phyloP scores from a whole-genome alignment of 2,113 vertebrate species.

The Chloroceryle aenea region DNA sequence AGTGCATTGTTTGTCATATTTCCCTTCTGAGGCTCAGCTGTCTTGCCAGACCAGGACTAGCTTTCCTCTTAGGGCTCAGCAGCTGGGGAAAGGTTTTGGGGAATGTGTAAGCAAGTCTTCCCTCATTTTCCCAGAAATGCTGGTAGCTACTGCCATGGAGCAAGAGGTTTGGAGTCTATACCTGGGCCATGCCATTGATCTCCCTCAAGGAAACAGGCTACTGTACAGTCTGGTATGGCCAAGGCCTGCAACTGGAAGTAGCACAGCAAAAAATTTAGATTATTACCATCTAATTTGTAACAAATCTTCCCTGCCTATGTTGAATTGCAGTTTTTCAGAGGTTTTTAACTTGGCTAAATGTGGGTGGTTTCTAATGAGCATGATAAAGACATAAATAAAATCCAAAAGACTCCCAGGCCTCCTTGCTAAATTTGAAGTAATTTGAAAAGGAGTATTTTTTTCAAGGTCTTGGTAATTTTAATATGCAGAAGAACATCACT shows the following conservation, averaged over 20 bases:
- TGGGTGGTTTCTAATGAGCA: not conserved
- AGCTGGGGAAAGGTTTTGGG: not conserved
- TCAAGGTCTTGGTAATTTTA: not conserved
- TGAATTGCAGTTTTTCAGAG: not conserved
- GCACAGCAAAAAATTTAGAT: not conserved
- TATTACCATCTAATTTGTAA: not conserved
- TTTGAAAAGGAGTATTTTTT: not conserved
- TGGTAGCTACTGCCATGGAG: not conserved
- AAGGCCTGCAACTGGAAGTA: not conserved
- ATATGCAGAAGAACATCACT: not conserved
- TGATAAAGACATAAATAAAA: not conserved
- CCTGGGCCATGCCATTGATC: accelerated
- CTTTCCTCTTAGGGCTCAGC: not conserved
- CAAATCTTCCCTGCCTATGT: not conserved
- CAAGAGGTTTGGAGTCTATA: not conserved
- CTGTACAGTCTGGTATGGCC: not conserved
- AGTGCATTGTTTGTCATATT: not conserved
- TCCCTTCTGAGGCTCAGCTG: not conserved
- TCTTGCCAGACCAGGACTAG: not conserved
- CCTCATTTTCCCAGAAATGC: not conserved
- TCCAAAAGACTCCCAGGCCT: not conserved
- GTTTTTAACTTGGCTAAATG: not conserved
- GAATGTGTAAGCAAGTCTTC: not conserved
- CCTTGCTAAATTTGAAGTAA: not conserved
- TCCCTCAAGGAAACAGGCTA: accelerated